Evolutionary conservation across 2,888 invertebrate genomes (phyloP), one percentile per base, ranked within the genome.

Genomic region (Troglohyphantes excavatus): DNA sequence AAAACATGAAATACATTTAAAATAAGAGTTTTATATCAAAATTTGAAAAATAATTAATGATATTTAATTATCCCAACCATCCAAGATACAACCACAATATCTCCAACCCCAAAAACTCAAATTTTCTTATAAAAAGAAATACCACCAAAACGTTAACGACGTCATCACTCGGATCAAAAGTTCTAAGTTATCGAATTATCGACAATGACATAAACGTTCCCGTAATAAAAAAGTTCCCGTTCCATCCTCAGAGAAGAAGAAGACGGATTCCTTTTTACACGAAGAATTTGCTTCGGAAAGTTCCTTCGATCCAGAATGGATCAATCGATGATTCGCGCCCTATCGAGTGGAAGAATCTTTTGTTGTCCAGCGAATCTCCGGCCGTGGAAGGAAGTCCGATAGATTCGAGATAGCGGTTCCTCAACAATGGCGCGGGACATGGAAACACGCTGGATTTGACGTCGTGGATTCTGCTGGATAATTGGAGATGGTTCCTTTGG

Each of bases 281-380:
- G 39, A 7, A 2, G 53, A 53, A 53, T 53, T 53, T 53, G 23
- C 26, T 2, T 19, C 1, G 2, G 3, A 63, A 63, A 23, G 63
- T 26, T 26, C 23, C 26, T n/a, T 11, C 43, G 13, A 72, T 9
- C 72, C 2, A 23, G 23, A 21, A 72, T 23, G 68, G 72, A 72
- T 72, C 72, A 46, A 72, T 43, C 9, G 46, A 21, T 21, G 72
- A 39, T 21, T 21, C 46, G 46, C 7, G 19, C 43, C 21, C 7
- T 70, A 11, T 72, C 72, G 43, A 13, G 6, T 11, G 46, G 23
- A 72, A 72, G 23, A n/a, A 21, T 46, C 43, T 43, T 72, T 72
- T 72, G 72, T 72, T 72, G 72, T 72, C 72, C 46, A 46, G 72
- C 72, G 46, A 68, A 17, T 33, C 68, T n/a, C n/a, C 7, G n/a